Evolutionary conservation across 2,888 invertebrate species (phyloP).

Genomic region (Agrotis clavis): DNA sequence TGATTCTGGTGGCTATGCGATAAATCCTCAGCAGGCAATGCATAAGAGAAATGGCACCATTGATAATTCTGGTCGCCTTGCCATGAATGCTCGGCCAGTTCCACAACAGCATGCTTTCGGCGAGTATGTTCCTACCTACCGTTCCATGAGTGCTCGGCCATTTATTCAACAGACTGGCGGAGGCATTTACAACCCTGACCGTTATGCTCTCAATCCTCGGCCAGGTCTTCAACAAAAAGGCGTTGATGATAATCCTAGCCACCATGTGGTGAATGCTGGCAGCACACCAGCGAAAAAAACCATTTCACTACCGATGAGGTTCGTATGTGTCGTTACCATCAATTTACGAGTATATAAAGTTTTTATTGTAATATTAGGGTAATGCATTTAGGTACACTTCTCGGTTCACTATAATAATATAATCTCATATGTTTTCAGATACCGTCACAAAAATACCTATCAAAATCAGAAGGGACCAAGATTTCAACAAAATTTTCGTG

Average conservation of each 20-base stretch:
- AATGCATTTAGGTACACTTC: neutral
- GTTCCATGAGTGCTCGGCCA: neutral
- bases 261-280: neutral
- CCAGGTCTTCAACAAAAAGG: neutral
- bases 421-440: constrained; percentile 25
- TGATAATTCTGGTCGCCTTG: neutral
- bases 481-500: neutral
- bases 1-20: neutral
- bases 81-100: neutral
- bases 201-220: neutral
- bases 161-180: neutral
- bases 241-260: neutral
- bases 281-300: neutral
- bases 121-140: neutral
- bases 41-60: neutral
- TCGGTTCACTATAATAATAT: neutral
- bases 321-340: neutral
- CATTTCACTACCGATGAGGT: constrained; percentile 19
- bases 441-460: constrained; percentile 3
- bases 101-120: too few species aligned
- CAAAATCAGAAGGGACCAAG: too few species aligned
- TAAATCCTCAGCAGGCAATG: neutral
- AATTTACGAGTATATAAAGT: neutral
- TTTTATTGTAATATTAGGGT: neutral
- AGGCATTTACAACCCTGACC: neutral